Conservation (phyloP, 2,113 vertebrate genomes). For the Sinocyclocheilus anophthalmus region DNA sequence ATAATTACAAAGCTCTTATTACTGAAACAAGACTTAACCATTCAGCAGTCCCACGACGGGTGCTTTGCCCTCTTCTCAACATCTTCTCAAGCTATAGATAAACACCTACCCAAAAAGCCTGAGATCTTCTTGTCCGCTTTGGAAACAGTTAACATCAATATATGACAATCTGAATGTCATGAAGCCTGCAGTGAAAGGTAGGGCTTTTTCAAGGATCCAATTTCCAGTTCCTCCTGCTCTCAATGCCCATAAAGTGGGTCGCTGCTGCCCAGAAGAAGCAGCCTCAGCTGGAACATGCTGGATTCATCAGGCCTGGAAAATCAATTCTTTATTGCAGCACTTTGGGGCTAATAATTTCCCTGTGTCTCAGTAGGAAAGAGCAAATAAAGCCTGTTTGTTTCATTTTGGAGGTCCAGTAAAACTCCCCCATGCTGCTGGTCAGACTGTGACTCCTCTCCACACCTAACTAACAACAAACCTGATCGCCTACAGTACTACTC, state of each 20-base stretch:
- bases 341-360: conserved; percentile 71
- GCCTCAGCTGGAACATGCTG: conserved; percentile 71
- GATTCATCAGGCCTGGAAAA: conserved; percentile 72
- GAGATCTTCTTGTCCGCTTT: conserved; percentile 61
- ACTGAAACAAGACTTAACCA: conserved; percentile 33
- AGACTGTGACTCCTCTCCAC: conserved; percentile 42
- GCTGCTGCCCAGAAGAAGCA: conserved; percentile 60
- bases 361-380: conserved; percentile 64
- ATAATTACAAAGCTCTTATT: conserved; percentile 17
- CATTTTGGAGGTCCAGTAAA: conserved; percentile 64
- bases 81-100: conserved; percentile 18
- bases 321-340: conserved; percentile 70
- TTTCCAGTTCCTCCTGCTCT: conserved; percentile 60
- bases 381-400: conserved; percentile 71
- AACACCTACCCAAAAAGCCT: conserved; percentile 49
- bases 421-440: conserved; percentile 52
- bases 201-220: conserved; percentile 62
- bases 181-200: conserved; percentile 57
- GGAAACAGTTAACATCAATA: conserved; percentile 64
- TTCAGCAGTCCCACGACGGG: not conserved
- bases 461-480: conserved; percentile 25
- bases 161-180: conserved; percentile 65
- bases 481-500: not conserved
- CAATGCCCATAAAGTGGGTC: conserved; percentile 52
- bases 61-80: conserved; percentile 21